Percentiles rank a stretch among this genome's conserved stretches.
Conservation (phyloP, 2,888 invertebrate genomes). For the Drosophila koepferae region DNA sequence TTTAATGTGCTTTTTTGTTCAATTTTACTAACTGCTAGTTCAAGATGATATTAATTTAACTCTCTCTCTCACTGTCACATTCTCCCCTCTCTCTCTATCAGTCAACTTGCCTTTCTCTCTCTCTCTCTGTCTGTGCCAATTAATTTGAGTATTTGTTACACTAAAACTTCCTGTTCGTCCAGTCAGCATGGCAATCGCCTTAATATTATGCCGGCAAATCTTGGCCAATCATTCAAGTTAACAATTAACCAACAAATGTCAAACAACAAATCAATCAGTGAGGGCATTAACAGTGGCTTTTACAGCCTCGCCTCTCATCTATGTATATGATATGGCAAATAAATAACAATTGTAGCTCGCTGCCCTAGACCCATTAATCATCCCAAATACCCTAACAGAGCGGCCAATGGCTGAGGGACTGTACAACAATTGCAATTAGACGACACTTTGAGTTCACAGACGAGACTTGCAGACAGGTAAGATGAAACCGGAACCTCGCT, state of each 20-base stretch:
- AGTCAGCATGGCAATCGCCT: conserved; percentile 63
- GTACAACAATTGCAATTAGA: conserved; percentile 19
- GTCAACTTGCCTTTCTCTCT: background rate
- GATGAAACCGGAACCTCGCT: conserved; percentile 5
- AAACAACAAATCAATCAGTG: conserved; percentile 73
- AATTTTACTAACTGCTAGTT: background rate
- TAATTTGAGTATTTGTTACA: conserved; percentile 32
- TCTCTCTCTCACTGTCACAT: too few species aligned
- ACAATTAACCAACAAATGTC: conserved; percentile 68
- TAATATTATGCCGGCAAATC: conserved; percentile 46
- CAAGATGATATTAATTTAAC: background rate
- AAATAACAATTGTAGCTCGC: conserved; percentile 23
- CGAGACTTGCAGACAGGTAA: conserved; percentile 24
- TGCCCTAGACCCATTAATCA: conserved; percentile 65
- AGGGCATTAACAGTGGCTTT: conserved; percentile 44
- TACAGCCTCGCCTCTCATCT: conserved; percentile 17
- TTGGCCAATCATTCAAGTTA: conserved; percentile 76
- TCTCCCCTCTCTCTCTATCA: background rate
- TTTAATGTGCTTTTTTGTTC: background rate
- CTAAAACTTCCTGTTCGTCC: conserved; percentile 46
- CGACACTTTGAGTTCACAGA: conserved; percentile 8
- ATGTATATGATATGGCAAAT: conserved; percentile 32
- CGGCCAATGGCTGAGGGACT: background rate
- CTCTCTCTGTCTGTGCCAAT: conserved; percentile 13
- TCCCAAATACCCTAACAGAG: conserved; percentile 13